Evolutionary conservation across 2,113 vertebrate genomes (phyloP), one percentile per base, ranked within the genome.

Genomic region (Bucco capensis): DNA sequence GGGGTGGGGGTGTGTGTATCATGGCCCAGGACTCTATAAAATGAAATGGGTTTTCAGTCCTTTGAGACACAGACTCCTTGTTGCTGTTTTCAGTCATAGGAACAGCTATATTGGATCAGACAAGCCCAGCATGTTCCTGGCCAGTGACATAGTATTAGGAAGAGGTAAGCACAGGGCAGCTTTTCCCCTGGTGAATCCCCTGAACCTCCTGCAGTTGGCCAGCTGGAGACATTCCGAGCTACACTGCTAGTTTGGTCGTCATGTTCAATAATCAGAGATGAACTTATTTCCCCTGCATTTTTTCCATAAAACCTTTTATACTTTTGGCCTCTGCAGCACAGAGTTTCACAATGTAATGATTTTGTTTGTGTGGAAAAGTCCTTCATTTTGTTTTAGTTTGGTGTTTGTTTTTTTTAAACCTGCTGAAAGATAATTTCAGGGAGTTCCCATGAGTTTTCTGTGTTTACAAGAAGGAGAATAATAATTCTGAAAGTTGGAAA

Each of bases 341-440:
- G 58, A 73, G 35, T 96, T 96, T 93, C 92, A 92, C 83, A 95
- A 92, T 66, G 42, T 95, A 94, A 95, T 92, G 79, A 30, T 93
- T 89, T 94, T 96, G 95, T 95, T 96, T 96, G 58, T 93, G 88
- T 87, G 82, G 61, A 91, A 91, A 91, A 15, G 27, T 42, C 58
- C 49, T 81, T 86, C 53, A 69, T 89, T 81, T 95, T 58, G 53
- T 67, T 92, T 83, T 28, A 56, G 42, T 88, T 66, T n/a, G 42
- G 24, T 9, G 9, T 28, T 61, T 82, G 46, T 53, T 33, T 77
- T 40, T 77, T 79, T 51, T 76, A 80, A 81, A 86, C 40, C 9
- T 16, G 13, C 65, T 61, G 74, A 69, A 38, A 10, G 44, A 25
- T 84, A 46, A 87, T 89, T 90, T 89, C 33, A 75, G 25, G 38